Base-by-base conservation (phyloP, 2,797 vertebrate genomes). In the Crax fasciolata region DNA sequence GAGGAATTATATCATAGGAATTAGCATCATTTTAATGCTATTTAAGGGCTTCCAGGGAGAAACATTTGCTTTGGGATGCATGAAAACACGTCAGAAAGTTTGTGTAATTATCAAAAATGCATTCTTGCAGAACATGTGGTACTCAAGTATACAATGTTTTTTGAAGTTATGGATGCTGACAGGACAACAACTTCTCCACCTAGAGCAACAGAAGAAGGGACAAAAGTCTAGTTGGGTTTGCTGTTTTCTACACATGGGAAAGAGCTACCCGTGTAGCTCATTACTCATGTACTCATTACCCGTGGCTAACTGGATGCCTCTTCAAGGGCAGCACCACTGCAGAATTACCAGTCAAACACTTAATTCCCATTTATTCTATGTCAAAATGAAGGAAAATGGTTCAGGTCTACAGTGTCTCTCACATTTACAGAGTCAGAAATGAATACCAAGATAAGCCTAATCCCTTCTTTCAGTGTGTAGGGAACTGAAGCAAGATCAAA, bases 71-170 rank as follows among this genome's bases (percentile, higher is more conserved):
- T 65, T 75, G 54, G 12, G 63, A 72, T 72, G 27, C 43, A 83
- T 35, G 28, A 66, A 83, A 91, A 70, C 39, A 51, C 2, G 0
- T 48, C 27, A 82, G 39, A 9, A 10, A 55, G 11, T 14, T 71
- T 55, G 32, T 32, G 30, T 32, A 57, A 51, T 32, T 46, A 71
- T 2, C 3, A 78, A 61, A 87, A 54, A 39, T 21, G 12, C 17
- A 11, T 28, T 71, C n/a, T 44, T 71, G 41, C 19, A 66, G 30
- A 78, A 66, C 81, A 65, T 0, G 1, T 9, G 48, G 14, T 11
- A 67, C 30, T 77, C 25, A 54, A 67, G 27, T 20, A 51, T 4
- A 62, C 0, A 1, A 4, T 4, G 2, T 21, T 52, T 11, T 75
- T 27, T 38, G 32, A 75, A 75, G 16, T 32, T 58, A 49, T 1